Conservation (phyloP, 2,797 vertebrate species). For the Chromis chromis region DNA sequence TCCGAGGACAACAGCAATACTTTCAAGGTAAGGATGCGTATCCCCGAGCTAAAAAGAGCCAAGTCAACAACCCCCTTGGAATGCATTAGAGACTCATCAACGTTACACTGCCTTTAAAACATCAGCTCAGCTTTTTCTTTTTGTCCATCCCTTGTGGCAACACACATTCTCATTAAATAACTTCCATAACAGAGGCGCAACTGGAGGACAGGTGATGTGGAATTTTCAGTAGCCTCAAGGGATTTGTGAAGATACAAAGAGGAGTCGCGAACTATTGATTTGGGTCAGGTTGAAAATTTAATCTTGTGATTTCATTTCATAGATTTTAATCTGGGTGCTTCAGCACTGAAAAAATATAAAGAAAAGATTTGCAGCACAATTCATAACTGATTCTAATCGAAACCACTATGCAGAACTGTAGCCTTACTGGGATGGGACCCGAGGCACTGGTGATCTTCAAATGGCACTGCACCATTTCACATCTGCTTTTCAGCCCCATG, state of each 20-base stretch:
- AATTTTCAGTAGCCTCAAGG: slow-evolving; percentile 50
- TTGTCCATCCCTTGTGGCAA: slow-evolving; percentile 72
- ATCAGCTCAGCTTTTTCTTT: slow-evolving; percentile 81
- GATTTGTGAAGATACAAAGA: slow-evolving; percentile 32
- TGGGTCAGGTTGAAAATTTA: slow-evolving; percentile 5
- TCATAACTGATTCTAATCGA: neutral
- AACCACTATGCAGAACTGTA: slow-evolving; percentile 8
- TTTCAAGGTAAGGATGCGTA: slow-evolving; percentile 77
- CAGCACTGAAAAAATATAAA: neutral
- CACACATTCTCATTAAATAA: slow-evolving; percentile 79
- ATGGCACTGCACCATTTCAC: slow-evolving; percentile 38
- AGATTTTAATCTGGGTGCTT: slow-evolving; percentile 9
- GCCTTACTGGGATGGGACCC: slow-evolving; percentile 7
- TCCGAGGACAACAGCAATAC: slow-evolving; percentile 65
- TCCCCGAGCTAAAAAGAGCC: slow-evolving; percentile 75
- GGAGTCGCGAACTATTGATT: slow-evolving; percentile 56
- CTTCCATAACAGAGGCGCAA: slow-evolving; percentile 68
- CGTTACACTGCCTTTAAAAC: slow-evolving; percentile 73
- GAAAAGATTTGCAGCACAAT: neutral
- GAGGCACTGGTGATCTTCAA: slow-evolving; percentile 16
- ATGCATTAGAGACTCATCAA: slow-evolving; percentile 81
- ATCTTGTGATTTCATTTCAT: slow-evolving; percentile 16
- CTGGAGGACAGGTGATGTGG: slow-evolving; percentile 52
- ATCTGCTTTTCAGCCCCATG: slow-evolving; percentile 42
- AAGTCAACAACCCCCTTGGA: slow-evolving; percentile 79